Conservation (phyloP, 2,113 vertebrate species). For the Semicossyphus pulcher region DNA sequence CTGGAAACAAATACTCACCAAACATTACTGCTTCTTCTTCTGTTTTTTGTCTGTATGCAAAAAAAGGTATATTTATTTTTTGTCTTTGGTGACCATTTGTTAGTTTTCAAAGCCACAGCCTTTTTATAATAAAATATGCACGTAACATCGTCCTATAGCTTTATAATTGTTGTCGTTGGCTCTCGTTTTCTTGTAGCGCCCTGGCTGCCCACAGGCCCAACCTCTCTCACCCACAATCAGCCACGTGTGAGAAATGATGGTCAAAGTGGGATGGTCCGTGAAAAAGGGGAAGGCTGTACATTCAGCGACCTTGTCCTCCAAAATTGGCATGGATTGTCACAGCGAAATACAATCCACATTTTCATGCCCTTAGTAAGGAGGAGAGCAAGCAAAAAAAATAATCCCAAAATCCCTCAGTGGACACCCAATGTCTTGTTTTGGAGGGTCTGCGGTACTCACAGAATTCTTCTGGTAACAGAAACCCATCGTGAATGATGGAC, state of each 20-base stretch:
- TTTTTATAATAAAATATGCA: not conserved
- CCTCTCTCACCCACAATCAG: not conserved
- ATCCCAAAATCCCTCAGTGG: slow-evolving; percentile 75
- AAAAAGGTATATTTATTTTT: no score
- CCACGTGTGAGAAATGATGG: slow-evolving; percentile 30
- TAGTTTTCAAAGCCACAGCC: not conserved
- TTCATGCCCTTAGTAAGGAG: slow-evolving; percentile 65
- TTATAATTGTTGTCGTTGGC: not conserved
- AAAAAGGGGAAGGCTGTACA: slow-evolving; percentile 41
- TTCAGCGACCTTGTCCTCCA: slow-evolving; percentile 75
- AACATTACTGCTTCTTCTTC: no score
- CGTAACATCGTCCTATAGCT: not conserved
- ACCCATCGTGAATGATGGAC: slow-evolving; percentile 79
- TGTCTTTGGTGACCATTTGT: not conserved
- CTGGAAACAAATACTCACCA: no score
- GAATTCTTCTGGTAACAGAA: slow-evolving; percentile 86
- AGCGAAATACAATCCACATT: slow-evolving; percentile 79
- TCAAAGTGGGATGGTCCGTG: slow-evolving; percentile 25
- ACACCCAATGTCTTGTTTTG: slow-evolving; percentile 79
- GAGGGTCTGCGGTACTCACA: slow-evolving; percentile 72
- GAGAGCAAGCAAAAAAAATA: slow-evolving; percentile 68
- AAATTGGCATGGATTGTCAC: slow-evolving; percentile 74
- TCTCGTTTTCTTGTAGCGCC: not conserved
- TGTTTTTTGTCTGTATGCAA: no score
- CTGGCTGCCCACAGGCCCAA: not conserved